Percentiles rank a stretch among this genome's conserved stretches.
Conservation (phyloP, 1,140 invertebrate genomes). For the Microplitis demolitor region DNA sequence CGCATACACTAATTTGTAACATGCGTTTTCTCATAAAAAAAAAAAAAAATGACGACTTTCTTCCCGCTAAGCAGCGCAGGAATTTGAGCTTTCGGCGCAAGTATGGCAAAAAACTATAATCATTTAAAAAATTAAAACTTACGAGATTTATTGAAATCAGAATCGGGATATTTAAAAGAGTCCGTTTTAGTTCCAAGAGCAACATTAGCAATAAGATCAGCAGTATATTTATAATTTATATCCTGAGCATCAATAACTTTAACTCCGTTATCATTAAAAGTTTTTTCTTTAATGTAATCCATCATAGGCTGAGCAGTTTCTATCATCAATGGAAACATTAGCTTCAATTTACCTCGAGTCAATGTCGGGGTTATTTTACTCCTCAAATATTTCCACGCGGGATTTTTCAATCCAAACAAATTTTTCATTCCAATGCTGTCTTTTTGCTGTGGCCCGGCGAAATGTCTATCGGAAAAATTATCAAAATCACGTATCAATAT, state of each 20-base stretch:
- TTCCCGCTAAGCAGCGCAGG: too few relatives aligned
- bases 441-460: constrained; percentile 20
- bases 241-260: constrained; percentile 39
- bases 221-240: constrained; percentile 53
- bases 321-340: constrained; percentile 56
- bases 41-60: too few relatives aligned
- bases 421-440: constrained; percentile 37
- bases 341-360: constrained; percentile 59
- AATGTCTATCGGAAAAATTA: constrained; percentile 54
- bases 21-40: too few relatives aligned
- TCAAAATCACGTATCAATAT: constrained; percentile 66
- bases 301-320: constrained; percentile 42
- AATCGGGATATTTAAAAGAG: constrained; percentile 49
- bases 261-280: neutral
- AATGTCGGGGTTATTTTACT: constrained; percentile 60
- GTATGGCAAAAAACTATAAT: neutral
- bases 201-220: constrained; percentile 61
- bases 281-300: constrained; percentile 31
- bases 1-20: too few relatives aligned
- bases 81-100: too few relatives aligned
- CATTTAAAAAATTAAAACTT: constrained; percentile 10
- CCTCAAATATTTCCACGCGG: constrained; percentile 43
- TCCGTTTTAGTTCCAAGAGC: constrained; percentile 62
- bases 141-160: constrained; percentile 47
- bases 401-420: constrained; percentile 44